Percentiles rank a stretch among this genome's conserved stretches.
Evolutionary conservation across 1,140 invertebrate species (phyloP).

Genomic region (Sinonovacula constricta): DNA sequence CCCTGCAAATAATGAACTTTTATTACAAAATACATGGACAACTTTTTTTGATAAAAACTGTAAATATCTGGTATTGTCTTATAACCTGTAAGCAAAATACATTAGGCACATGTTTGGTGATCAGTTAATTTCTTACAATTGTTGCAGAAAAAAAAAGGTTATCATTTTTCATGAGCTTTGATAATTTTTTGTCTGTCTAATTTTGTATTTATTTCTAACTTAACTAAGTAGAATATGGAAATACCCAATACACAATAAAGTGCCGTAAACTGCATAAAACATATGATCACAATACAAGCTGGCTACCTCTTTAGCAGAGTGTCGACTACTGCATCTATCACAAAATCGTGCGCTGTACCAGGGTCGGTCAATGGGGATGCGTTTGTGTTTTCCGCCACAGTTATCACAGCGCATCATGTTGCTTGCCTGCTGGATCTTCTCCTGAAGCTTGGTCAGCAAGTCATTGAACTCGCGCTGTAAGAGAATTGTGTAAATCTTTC

Average conservation of each 20-base stretch:
- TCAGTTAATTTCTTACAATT: too few species aligned
- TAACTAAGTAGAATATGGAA: neutral
- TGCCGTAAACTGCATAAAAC: neutral
- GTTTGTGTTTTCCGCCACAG: constrained; percentile 92
- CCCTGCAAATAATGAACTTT: too few species aligned
- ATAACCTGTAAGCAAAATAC: too few species aligned
- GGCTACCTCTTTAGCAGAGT: constrained; percentile 92
- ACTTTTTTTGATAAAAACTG: too few species aligned
- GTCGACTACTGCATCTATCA: constrained; percentile 91
- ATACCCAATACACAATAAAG: neutral
- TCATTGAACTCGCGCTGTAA: constrained; percentile 86
- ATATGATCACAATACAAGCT: neutral
- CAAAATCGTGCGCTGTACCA: constrained; percentile 94
- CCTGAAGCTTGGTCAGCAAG: constrained; percentile 88
- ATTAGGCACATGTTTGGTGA: too few species aligned
- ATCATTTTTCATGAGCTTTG: neutral
- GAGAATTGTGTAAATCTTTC: too few species aligned
- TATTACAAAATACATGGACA: too few species aligned
- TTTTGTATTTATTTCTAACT: neutral
- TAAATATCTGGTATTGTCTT: too few species aligned
- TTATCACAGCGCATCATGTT: constrained; percentile 81
- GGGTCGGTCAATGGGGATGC: constrained; percentile 89
- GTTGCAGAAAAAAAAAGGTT: too few species aligned
- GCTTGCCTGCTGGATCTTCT: constrained; percentile 88
- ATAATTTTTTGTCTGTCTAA: neutral